A percentile compares a stretch with the other conserved stretches of the same genome.
These are phyloP conservation scores for Acleris sparsana DNA, from an alignment of 2,888 invertebrate species.

Conservation along the genomic window DNA sequence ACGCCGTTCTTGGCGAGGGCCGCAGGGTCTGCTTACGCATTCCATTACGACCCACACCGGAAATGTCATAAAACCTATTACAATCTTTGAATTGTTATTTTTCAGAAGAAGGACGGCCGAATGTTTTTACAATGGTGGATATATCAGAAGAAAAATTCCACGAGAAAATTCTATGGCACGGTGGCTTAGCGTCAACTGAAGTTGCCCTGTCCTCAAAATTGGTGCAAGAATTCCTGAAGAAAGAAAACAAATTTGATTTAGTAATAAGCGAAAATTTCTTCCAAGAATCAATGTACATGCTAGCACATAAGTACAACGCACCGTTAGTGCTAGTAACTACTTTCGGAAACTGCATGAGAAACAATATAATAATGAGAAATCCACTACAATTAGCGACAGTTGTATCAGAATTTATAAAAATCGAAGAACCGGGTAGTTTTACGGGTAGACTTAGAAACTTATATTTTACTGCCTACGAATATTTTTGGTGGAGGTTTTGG, in stretches of 20 bases:
- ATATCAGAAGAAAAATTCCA: constrained; percentile 67
- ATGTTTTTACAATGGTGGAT: constrained; percentile 68
- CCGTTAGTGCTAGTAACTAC: constrained; percentile 70
- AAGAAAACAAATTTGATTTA: constrained; percentile 70
- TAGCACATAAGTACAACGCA: constrained; percentile 74
- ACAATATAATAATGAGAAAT: constrained; percentile 65
- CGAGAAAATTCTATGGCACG: constrained; percentile 63
- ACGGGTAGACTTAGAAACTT: constrained; percentile 77
- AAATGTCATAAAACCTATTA: background rate
- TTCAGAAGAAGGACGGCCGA: constrained; percentile 66
- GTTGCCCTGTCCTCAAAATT: constrained; percentile 60
- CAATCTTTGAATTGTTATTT: constrained; percentile 32
- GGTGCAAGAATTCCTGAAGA: constrained; percentile 57
- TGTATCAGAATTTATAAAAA: constrained; percentile 63
- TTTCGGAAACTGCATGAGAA: constrained; percentile 72
- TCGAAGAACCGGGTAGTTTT: constrained; percentile 79
- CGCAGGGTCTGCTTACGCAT: too few species aligned
- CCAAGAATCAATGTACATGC: constrained; percentile 69
- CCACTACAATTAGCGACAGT: constrained; percentile 70
- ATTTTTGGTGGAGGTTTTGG: constrained; percentile 67
- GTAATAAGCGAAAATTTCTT: constrained; percentile 78
- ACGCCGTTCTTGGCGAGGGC: too few species aligned
- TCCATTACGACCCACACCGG: too few species aligned
- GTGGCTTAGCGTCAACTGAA: constrained; percentile 65
- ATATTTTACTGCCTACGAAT: constrained; percentile 69